phyloP scores from a whole-genome alignment of 1,140 invertebrate species.

The Proales similis region DNA sequence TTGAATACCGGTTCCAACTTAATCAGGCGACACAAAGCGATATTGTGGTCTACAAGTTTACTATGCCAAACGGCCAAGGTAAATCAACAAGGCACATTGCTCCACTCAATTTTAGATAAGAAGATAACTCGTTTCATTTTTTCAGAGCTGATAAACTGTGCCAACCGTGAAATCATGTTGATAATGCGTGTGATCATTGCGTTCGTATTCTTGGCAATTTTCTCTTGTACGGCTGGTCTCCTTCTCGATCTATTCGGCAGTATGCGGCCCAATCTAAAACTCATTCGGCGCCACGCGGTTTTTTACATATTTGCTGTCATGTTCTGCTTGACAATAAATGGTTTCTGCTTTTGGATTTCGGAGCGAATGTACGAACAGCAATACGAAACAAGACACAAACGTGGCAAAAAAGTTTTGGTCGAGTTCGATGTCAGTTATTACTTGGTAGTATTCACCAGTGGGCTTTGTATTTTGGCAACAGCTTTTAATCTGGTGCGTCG shows the following conservation, averaged over 20 bases:
- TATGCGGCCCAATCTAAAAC: constrained; percentile 33
- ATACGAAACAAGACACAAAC: constrained; percentile 25
- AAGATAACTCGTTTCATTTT: neutral
- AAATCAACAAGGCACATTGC: constrained; percentile 3
- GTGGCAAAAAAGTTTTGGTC: constrained; percentile 37
- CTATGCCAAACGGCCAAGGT: constrained; percentile 30
- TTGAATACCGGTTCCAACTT: constrained; percentile 16
- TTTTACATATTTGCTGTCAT: constrained; percentile 35
- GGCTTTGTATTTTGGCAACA: constrained; percentile 24
- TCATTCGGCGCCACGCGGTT: constrained; percentile 32
- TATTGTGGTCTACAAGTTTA: constrained; percentile 29
- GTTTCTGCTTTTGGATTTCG: constrained; percentile 37
- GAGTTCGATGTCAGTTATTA: constrained; percentile 33
- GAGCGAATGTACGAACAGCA: constrained; percentile 34
- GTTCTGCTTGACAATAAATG: constrained; percentile 29
- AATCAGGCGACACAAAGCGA: constrained; percentile 28
- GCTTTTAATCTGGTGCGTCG: constrained; percentile 31
- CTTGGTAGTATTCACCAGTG: constrained; percentile 27
- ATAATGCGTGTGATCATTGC: constrained; percentile 33
- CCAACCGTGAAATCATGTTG: constrained; percentile 21
- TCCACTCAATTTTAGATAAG: neutral
- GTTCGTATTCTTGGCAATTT: constrained; percentile 35
- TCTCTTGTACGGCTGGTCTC: constrained; percentile 30
- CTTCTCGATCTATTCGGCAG: constrained; percentile 24
- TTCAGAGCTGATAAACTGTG: constrained; percentile 25